Percentiles rank a stretch among this genome's conserved stretches.
These are phyloP conservation scores for Glyphotaelius pellucidus DNA, from an alignment of 2,888 invertebrate genomes.

Conservation along the genomic window DNA sequence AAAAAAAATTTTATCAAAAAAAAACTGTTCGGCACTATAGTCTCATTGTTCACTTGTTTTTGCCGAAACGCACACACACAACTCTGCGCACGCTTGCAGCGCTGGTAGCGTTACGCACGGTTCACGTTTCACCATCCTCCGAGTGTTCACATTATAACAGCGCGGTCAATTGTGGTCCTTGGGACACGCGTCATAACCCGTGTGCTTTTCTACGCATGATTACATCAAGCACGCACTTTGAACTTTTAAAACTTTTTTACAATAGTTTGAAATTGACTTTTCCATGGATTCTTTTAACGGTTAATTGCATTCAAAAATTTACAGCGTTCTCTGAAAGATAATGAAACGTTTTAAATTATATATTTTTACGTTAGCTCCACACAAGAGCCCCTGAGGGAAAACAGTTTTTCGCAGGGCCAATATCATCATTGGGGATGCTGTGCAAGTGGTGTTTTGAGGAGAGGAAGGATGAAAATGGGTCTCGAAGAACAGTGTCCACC, in stretches of 20 bases:
- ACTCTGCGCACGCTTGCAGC: neutral
- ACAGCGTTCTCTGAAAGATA: neutral
- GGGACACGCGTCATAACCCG: neutral
- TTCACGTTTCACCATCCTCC: neutral
- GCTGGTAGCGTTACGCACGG: neutral
- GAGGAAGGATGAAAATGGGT: no score
- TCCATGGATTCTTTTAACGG: neutral
- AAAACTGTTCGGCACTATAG: neutral
- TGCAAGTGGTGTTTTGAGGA: no score
- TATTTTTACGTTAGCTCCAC: no score
- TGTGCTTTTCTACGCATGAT: slow-evolving; percentile 5
- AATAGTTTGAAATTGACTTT: neutral
- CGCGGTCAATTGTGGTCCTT: neutral
- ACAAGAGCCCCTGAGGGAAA: no score
- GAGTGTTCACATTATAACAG: slow-evolving; percentile 17
- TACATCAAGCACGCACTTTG: neutral
- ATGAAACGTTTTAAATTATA: no score
- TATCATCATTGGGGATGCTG: no score
- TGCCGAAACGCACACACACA: neutral
- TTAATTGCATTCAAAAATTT: neutral
- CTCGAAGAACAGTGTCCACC: no score
- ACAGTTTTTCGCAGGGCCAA: no score
- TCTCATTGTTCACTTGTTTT: neutral
- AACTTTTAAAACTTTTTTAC: neutral
- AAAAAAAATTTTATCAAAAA: neutral